phyloP scores from a whole-genome alignment of 2,113 vertebrate genomes.

The Irena cyanogastra region DNA sequence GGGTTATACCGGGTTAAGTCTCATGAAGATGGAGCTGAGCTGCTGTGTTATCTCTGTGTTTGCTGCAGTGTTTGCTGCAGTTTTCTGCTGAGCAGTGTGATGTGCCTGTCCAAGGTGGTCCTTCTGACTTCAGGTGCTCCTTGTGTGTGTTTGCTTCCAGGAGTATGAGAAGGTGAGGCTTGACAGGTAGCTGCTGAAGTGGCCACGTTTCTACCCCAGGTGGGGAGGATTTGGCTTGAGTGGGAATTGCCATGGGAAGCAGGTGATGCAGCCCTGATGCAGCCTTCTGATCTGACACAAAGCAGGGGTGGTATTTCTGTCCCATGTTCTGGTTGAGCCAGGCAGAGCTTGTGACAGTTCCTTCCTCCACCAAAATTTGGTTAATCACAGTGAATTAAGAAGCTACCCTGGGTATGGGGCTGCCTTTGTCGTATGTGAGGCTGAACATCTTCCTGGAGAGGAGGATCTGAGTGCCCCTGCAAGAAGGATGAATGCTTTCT shows the following conservation, averaged over 20 bases:
- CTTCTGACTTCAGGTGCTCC: not conserved
- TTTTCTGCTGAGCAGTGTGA: not conserved
- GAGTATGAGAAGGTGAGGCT: not conserved
- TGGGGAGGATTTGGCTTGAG: not conserved
- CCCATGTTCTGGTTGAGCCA: not conserved
- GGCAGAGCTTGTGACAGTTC: not conserved
- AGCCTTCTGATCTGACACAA: not conserved
- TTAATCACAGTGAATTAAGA: not conserved
- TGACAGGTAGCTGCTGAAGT: not conserved
- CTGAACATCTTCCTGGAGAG: not conserved
- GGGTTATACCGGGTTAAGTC: not conserved
- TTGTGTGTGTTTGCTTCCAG: not conserved
- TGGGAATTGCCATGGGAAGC: not conserved
- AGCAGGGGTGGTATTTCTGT: not conserved
- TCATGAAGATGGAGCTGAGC: not conserved
- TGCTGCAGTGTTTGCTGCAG: not conserved
- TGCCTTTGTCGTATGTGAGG: fast-evolving
- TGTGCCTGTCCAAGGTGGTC: fast-evolving
- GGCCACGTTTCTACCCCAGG: not conserved
- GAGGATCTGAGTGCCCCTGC: not conserved
- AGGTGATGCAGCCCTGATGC: not conserved
- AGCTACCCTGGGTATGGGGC: not conserved
- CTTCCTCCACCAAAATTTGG: not conserved
- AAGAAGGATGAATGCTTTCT: not conserved
- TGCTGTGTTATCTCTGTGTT: not conserved